Conservation (phyloP, 30 jellyfish, hydroid and myxozoan species). For the Hydractinia symbiolongicarpus region DNA sequence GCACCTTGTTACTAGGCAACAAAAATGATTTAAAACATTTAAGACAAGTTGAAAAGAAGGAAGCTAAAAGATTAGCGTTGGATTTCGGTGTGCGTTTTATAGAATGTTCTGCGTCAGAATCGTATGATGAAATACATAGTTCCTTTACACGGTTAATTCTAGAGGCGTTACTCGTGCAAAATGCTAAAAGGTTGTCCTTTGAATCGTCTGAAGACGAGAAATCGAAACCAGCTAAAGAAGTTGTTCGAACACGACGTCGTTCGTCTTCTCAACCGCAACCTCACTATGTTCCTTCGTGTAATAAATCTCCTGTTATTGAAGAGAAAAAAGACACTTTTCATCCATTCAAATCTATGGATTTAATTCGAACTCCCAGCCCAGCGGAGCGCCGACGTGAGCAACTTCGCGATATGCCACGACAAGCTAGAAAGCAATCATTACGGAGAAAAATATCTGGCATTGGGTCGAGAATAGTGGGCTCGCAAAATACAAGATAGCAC, state of each 20-base stretch:
- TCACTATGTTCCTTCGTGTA: neutral
- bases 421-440: slow-evolving; percentile 2
- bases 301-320: neutral
- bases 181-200: slow-evolving; percentile 43
- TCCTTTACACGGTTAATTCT: slow-evolving; percentile 50
- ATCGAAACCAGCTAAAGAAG: neutral
- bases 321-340: slow-evolving; percentile 15
- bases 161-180: slow-evolving; percentile 59
- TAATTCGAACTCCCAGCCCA: neutral
- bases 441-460: slow-evolving; percentile 31
- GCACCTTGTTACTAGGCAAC: slow-evolving; percentile 71
- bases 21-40: slow-evolving; percentile 60
- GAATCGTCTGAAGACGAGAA: slow-evolving; percentile 12
- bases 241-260: neutral
- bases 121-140: slow-evolving; percentile 57
- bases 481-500: slow-evolving; percentile 3
- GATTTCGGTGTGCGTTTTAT: slow-evolving; percentile 56
- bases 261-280: slow-evolving; percentile 3
- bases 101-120: slow-evolving; percentile 86
- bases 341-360: neutral
- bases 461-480: slow-evolving; percentile 29
- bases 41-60: slow-evolving; percentile 58
- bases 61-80: slow-evolving; percentile 67
- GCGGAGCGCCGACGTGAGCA: slow-evolving; percentile 18
- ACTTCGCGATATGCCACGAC: slow-evolving; percentile 22